Evolutionary conservation across 1,140 invertebrate genomes (phyloP), one percentile per base, ranked within the genome.

Genomic region (Drosophila eugracilis): DNA sequence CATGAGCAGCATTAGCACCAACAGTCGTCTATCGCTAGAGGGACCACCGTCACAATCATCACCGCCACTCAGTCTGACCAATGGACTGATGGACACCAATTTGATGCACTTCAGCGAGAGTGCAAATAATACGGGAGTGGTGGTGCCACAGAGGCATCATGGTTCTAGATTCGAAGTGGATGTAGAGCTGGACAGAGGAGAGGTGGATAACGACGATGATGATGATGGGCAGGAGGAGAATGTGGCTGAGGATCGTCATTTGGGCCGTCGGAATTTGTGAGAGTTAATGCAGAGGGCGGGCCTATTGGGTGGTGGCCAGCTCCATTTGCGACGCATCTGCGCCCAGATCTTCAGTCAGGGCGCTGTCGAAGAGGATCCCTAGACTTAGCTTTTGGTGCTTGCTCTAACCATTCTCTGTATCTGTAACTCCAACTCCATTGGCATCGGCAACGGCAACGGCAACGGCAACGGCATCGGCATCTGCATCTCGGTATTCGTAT

Each of bases 1-100:
- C 83, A 95, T 95, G 10, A 96, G 96, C 83, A 96, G 95, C 86
- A 95, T 96, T 74, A 96, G 95, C 84, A 96, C 96, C 3, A 94
- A 95, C 3, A 96, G 95, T 77, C 93, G 95, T 39, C 95, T 95
- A 1, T 96, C 96, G 1, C 92, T 96, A n/a, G 95, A 96, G 67
- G 83, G 81, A 2, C 94, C 95, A n/a, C 94, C 95, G 4, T 95
- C 95, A 19, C 95, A 94, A 9, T 94, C 84, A 4, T 94, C 58
- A 94, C 94, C 22, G 92, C 94, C 44, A 93, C 92, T 45, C 30
- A 90, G 88, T 94, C 94, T 91, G n/a, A 94, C 93, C 70, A 88
- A 88, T 12, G 83, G 73, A 44, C 94, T 79, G 14, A 94, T 94
- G 60, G 94, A 95, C 45, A 95, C 96, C 81, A 95, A 95, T 86